Evolutionary conservation across 2,888 invertebrate genomes (phyloP), one percentile per base, ranked within the genome.

Genomic region (Drosophila neotestacea): DNA sequence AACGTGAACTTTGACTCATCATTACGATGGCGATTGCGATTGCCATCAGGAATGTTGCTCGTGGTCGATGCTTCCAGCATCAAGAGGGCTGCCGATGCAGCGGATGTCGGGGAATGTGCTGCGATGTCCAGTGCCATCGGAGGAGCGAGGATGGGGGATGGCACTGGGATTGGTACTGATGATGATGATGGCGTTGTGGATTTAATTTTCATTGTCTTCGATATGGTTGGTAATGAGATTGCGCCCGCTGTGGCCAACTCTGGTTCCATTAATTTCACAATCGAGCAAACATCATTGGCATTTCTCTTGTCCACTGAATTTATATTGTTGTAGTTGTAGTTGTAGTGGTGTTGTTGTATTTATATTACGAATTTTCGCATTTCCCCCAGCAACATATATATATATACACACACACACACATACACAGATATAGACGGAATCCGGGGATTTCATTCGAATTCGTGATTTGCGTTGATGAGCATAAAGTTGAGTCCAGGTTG

Each of bases 21-120:
- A 70, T 90, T 90, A 66, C 88, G 90, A 88, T 90, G 91, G 65
- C 90, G 91, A 83, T 92, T 92, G 91, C 52, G 76, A 75, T 78
- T 76, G 66, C 79, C 88, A 71, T 81, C 78, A 13, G 69, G 68
- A 41, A 39, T 51, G 74, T 86, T 87, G 78, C 76, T 9, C 22
- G 63, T 59, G n/a, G 62, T 50, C 34, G 73, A 13, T 27, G 56
- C 52, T 48, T 75, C 77, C 42, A 77, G 79, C 64, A 64, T 65
- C 70, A 88, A 72, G 52, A 87, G 73, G 30, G 79, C 78, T 54
- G 74, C 90, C 42, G 83, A 66, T 63, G 85, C 78, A 65, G 70
- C 79, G 50, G 84, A 63, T 41, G 89, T 78, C 41, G 91, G 89
- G 5, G 87, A 87, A 42, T 72, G 73, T 44, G 55, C n/a, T 13